phyloP scores from a whole-genome alignment of 2,113 vertebrate species.

The Dendrocopos noguchii region DNA sequence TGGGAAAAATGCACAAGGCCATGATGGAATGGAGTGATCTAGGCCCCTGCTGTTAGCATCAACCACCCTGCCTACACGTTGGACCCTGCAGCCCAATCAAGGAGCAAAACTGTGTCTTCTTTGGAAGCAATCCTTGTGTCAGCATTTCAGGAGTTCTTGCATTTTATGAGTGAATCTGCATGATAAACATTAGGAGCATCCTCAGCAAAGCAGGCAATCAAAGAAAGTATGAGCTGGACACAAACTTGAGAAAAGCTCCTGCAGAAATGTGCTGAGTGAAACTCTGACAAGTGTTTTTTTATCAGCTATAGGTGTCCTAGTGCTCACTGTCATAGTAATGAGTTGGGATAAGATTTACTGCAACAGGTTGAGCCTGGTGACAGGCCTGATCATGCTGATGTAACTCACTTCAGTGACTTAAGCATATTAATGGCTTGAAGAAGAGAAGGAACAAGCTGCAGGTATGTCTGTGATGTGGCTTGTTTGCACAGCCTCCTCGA shows the following conservation, averaged over 20 bases:
- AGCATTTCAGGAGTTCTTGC: neutral
- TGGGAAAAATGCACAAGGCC: neutral
- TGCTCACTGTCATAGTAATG: neutral
- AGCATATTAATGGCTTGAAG: neutral
- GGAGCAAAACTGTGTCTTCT: neutral
- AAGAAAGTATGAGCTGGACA: neutral
- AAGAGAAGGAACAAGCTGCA: neutral
- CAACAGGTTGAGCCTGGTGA: neutral
- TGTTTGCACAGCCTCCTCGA: neutral
- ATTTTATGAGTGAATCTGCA: neutral
- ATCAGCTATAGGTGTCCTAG: neutral
- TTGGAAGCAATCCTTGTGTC: neutral
- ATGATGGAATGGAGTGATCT: fast-evolving
- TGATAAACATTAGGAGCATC: neutral
- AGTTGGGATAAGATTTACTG: fast-evolving
- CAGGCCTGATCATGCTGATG: fast-evolving
- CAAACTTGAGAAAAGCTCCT: neutral
- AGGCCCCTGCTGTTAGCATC: neutral
- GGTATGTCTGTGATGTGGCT: neutral
- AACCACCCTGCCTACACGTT: neutral
- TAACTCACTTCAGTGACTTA: neutral
- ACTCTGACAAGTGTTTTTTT: neutral
- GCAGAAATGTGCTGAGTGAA: neutral
- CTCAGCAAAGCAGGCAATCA: neutral
- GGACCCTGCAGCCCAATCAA: neutral